phyloP scores from a whole-genome alignment of 2,113 vertebrate species.

The Prunella himalayana region DNA sequence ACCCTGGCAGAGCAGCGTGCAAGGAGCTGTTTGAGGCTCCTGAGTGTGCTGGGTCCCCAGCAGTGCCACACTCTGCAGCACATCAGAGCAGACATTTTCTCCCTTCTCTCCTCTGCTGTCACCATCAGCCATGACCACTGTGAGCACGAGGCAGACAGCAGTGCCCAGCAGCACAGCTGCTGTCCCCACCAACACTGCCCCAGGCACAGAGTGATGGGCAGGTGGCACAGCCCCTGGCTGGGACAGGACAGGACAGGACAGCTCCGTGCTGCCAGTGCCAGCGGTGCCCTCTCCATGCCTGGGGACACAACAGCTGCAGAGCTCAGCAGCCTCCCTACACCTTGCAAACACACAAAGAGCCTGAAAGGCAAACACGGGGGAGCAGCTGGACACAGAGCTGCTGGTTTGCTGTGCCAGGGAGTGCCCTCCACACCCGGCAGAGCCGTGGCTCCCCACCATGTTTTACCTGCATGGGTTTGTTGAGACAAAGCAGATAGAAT shows the following conservation, averaged over 20 bases:
- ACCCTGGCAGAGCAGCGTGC: fast-evolving
- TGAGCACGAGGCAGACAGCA: neutral
- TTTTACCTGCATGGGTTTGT: fast-evolving
- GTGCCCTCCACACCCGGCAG: neutral
- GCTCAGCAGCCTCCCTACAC: neutral
- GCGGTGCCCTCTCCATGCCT: fast-evolving
- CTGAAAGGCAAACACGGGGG: neutral
- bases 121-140: fast-evolving
- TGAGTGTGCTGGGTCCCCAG: fast-evolving
- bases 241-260: neutral
- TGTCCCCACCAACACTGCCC: neutral
- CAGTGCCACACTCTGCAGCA: neutral
- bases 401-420: neutral
- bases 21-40: neutral
- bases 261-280: fast-evolving
- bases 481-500: neutral
- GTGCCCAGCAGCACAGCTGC: fast-evolving
- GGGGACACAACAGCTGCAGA: fast-evolving
- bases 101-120: neutral
- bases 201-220: neutral
- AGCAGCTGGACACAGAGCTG: neutral
- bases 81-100: neutral
- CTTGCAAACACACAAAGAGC: neutral
- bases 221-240: neutral
- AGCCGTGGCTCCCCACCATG: fast-evolving